phyloP scores from a whole-genome alignment of 1,140 invertebrate genomes.

The Aphidius ervi region DNA sequence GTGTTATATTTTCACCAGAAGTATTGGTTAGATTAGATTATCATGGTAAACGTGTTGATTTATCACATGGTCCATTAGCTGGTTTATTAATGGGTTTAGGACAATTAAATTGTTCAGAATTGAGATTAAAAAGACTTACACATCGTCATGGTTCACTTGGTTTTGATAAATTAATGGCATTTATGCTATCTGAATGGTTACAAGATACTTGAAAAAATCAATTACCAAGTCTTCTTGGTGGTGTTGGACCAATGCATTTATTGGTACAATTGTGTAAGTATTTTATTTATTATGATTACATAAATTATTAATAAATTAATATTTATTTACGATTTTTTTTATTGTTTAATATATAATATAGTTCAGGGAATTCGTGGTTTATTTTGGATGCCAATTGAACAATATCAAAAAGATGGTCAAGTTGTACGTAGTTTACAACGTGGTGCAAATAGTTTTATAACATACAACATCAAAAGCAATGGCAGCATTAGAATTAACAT shows the following conservation, averaged over 20 bases:
- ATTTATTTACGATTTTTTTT: no score
- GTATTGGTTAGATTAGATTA: slow-evolving; percentile 90
- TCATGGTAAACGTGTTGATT: slow-evolving; percentile 83
- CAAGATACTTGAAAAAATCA: slow-evolving; percentile 92
- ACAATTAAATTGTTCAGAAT: slow-evolving; percentile 86
- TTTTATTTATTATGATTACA: no score
- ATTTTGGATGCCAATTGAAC: slow-evolving; percentile 91
- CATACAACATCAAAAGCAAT: slow-evolving; percentile 89
- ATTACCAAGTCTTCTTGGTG: slow-evolving; percentile 82
- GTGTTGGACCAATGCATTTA: slow-evolving; percentile 89
- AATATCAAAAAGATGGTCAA: slow-evolving; percentile 93
- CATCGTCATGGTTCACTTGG: slow-evolving; percentile 80
- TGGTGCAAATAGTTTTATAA: slow-evolving; percentile 96
- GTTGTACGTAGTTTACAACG: slow-evolving; percentile 89
- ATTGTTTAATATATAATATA: no score
- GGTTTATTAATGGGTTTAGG: slow-evolving; percentile 87
- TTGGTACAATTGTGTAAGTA: slow-evolving; percentile 83
- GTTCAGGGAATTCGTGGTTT: slow-evolving; percentile 90
- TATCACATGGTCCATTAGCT: slow-evolving; percentile 79
- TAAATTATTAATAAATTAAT: no score
- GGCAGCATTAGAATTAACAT: slow-evolving; percentile 91
- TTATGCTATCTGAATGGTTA: slow-evolving; percentile 83
- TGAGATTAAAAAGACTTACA: slow-evolving; percentile 78
- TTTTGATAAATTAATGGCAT: slow-evolving; percentile 76
- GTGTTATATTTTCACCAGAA: slow-evolving; percentile 82